Evolutionary conservation across 2,888 invertebrate species (phyloP).

Genomic region (Lycocerus yunnanus): DNA sequence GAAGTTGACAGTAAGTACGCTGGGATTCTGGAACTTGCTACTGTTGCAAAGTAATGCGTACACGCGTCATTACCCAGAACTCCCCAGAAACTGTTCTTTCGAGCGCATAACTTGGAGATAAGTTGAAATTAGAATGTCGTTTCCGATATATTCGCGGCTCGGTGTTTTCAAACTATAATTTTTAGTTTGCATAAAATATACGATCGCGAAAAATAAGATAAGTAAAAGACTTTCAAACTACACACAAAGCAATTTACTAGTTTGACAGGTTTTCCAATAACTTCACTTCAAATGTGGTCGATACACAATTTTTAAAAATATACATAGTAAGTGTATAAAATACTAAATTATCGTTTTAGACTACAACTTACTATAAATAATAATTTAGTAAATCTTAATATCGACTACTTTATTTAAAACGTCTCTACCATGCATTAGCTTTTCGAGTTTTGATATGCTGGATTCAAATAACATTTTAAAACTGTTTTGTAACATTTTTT

Average conservation of each 20-base stretch:
- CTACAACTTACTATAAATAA: too few species aligned
- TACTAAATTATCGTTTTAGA: too few species aligned
- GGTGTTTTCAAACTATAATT: slow-evolving; percentile 26
- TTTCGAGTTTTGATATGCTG: not conserved
- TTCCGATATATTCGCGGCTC: slow-evolving; percentile 31
- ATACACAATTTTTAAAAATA: not conserved
- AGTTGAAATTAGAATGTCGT: slow-evolving; percentile 36
- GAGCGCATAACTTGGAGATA: slow-evolving; percentile 23
- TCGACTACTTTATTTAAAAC: not conserved
- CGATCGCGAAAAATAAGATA: slow-evolving; percentile 5
- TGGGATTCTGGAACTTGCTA: slow-evolving; percentile 18
- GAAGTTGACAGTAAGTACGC: slow-evolving; percentile 21
- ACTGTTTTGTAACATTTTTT: not conserved
- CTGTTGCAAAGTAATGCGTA: slow-evolving; percentile 29
- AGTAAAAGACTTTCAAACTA: not conserved
- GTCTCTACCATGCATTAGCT: too few species aligned
- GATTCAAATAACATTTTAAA: not conserved
- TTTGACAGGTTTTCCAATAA: not conserved
- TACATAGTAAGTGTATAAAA: not conserved
- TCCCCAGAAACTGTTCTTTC: slow-evolving; percentile 12
- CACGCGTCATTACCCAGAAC: slow-evolving; percentile 34
- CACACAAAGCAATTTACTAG: not conserved
- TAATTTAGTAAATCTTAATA: too few species aligned
- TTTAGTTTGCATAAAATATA: slow-evolving; percentile 16
- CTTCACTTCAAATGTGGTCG: not conserved